Evolutionary conservation across 2,797 vertebrate species (phyloP).

Genomic region (Sebastes variabilis): DNA sequence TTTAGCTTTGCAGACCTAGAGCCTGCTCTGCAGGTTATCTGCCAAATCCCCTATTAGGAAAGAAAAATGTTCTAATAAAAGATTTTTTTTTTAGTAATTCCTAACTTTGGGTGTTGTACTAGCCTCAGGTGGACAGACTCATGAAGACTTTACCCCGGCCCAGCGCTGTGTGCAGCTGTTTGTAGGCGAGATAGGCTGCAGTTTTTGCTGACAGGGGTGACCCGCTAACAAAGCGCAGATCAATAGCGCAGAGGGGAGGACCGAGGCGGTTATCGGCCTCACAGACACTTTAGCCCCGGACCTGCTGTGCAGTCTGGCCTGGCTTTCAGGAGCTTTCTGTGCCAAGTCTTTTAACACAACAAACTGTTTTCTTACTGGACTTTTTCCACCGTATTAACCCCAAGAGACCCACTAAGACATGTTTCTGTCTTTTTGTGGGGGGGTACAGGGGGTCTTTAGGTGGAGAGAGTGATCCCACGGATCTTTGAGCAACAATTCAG

Average conservation of each 20-base stretch:
- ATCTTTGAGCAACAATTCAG: no score
- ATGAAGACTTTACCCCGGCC: background rate
- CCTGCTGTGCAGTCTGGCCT: slow-evolving; percentile 37
- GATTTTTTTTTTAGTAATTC: slow-evolving; percentile 2
- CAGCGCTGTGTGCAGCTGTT: slow-evolving; percentile 8
- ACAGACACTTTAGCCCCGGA: slow-evolving; percentile 35
- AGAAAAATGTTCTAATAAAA: slow-evolving; percentile 56
- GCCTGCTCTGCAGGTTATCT: slow-evolving; percentile 41
- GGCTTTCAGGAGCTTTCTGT: slow-evolving; percentile 16
- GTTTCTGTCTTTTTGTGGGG: no score
- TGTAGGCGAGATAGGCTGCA: slow-evolving; percentile 29
- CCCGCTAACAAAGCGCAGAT: slow-evolving; percentile 51
- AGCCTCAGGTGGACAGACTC: slow-evolving; percentile 40
- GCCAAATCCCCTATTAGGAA: slow-evolving; percentile 54
- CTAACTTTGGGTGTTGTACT: slow-evolving; percentile 18
- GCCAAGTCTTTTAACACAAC: slow-evolving; percentile 30
- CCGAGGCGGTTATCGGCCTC: slow-evolving; percentile 29
- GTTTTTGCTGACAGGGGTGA: slow-evolving; percentile 53
- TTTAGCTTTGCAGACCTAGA: slow-evolving; percentile 44
- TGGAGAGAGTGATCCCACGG: no score
- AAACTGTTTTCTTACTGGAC: slow-evolving; percentile 12
- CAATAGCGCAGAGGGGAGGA: slow-evolving; percentile 39
- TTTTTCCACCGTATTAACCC: background rate
- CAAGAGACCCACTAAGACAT: no score
- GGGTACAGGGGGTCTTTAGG: no score